Evolutionary conservation across 2,113 vertebrate species (phyloP).

Genomic region (Ivindomyrus marchei): DNA sequence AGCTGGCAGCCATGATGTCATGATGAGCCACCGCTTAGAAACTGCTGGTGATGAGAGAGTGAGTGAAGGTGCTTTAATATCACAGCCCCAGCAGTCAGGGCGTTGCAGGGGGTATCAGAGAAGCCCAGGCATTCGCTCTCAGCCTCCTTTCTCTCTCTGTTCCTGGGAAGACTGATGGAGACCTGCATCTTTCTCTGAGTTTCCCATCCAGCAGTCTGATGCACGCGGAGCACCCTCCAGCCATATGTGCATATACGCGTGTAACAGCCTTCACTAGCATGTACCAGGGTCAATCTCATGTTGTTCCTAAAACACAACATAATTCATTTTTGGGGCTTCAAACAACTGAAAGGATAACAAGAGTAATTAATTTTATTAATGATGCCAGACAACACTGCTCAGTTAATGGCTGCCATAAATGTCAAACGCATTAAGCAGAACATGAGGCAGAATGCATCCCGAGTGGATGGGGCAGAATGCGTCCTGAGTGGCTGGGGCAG

Average conservation of each 20-base stretch:
- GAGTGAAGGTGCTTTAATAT: not conserved
- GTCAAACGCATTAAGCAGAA: not conserved
- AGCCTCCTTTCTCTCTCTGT: not conserved
- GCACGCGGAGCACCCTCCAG: not conserved
- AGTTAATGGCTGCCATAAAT: not conserved
- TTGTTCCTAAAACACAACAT: not conserved
- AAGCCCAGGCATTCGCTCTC: not conserved
- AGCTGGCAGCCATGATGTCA: constrained; percentile 36
- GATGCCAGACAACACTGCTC: not conserved
- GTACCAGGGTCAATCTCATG: not conserved
- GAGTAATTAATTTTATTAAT: constrained; percentile 12
- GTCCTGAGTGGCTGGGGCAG: too few species aligned
- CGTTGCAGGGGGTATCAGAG: not conserved
- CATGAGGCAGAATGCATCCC: not conserved
- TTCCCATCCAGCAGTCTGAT: not conserved
- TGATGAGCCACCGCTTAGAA: not conserved
- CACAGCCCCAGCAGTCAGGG: not conserved
- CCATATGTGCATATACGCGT: not conserved
- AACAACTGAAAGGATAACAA: not conserved
- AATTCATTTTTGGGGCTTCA: not conserved
- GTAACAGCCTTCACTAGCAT: not conserved
- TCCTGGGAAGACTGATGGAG: not conserved
- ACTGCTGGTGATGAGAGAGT: not conserved
- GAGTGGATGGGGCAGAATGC: too few species aligned
- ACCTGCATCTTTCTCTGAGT: not conserved